Base-by-base conservation (phyloP, 2,888 invertebrate species). In the Volucella bombylans region DNA sequence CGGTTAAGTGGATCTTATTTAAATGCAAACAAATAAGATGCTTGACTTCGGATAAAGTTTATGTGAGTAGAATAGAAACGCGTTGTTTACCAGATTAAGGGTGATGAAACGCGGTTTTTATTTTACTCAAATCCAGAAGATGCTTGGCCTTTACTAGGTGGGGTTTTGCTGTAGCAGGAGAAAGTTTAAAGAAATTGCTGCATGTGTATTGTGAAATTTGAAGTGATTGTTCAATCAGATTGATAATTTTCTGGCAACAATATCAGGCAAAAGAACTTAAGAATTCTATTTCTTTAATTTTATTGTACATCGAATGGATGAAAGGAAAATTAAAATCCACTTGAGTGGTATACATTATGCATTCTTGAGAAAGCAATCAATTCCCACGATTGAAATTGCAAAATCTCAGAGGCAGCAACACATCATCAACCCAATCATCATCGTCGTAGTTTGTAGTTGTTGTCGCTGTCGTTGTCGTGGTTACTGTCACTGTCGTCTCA, bases 371-470 rank as follows among this genome's bases (percentile, higher is more conserved):
- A 10, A 59, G 55, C 43, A 78, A 64, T 55, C 43, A 49, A 72
- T 81, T 81, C 81, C 71, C 85, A 81, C 76, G 71, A 31, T 50
- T 12, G 45, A 43, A 23, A 39, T 85, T 85, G 81, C 85, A 47
- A 76, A 69, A 81, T 72, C 52, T 43, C 61, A 77, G 67, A 76
- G 68, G 68, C 64, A 59, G 68, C 64, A 59, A 67, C 82, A 72
- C 82, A 82, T 77, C 71, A 49, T n/a, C 52, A 47, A 31, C 49
- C 31, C 31, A 31, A 8, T 41, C 57, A 23, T 45, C 59, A 49
- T 67, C 10, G 23, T 65, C 2, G 39, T 64, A 49, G 45, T 54
- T 38, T 31, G 31, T 31, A 31, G 31, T 38, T 2, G 38, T 31
- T 62, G 68, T 47, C 18, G 31, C 38, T 39, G 55, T 69, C 18